Conservation (phyloP, 2,888 invertebrate species). For the Ophion costatus region DNA sequence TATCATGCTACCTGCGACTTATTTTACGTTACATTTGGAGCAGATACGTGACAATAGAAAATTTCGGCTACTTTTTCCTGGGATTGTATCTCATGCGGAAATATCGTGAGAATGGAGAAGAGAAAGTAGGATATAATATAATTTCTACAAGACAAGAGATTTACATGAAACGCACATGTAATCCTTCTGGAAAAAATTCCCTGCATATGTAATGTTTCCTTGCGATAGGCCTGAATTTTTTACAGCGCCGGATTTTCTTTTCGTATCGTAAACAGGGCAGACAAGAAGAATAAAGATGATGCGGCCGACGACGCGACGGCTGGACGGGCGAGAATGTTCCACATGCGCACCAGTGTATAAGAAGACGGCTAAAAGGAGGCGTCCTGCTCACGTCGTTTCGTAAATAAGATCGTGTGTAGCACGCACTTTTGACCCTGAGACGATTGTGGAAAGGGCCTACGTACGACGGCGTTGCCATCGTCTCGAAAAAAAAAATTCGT, state of each 20-base stretch:
- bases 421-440: background rate
- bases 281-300: background rate
- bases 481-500: background rate
- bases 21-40: background rate
- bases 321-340: background rate
- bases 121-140: background rate
- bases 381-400: background rate
- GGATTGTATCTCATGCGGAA: background rate
- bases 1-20: background rate
- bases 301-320: background rate
- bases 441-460: background rate
- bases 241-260: background rate
- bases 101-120: background rate
- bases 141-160: background rate
- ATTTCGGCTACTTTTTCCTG: background rate
- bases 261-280: background rate
- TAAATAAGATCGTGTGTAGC: background rate
- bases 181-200: too few species aligned
- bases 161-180: background rate
- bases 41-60: background rate
- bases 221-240: background rate
- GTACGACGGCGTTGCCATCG: background rate
- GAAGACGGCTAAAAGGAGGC: background rate
- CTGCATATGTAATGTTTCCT: too few species aligned
- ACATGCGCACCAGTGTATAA: too few species aligned